These are phyloP conservation scores for Chiloscyllium plagiosum DNA, from an alignment of 2,113 vertebrate genomes.

Conservation along the genomic window DNA sequence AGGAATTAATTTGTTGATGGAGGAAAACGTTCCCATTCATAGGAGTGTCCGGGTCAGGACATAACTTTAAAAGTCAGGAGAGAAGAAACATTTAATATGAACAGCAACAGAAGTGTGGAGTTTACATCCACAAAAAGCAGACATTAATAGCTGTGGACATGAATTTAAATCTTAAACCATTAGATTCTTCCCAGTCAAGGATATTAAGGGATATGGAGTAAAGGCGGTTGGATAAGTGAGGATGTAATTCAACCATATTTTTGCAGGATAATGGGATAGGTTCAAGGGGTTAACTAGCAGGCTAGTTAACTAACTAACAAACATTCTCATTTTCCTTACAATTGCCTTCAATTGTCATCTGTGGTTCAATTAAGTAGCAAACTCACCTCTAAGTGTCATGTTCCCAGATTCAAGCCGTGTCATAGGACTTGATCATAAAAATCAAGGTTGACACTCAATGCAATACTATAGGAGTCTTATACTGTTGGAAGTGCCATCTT, in stretches of 20 bases:
- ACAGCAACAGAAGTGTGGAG: neutral
- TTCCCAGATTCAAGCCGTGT: neutral
- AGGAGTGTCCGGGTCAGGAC: neutral
- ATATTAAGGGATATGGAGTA: neutral
- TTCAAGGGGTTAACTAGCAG: neutral
- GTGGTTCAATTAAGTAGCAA: neutral
- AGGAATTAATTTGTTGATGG: neutral
- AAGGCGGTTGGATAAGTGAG: neutral
- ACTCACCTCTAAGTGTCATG: neutral
- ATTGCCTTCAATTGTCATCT: neutral
- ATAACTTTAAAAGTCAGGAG: neutral
- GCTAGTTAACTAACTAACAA: no score
- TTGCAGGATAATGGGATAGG: neutral
- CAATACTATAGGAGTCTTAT: neutral
- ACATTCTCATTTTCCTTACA: neutral
- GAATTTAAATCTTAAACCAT: neutral
- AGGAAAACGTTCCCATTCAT: neutral
- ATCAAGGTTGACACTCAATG: neutral
- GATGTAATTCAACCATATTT: neutral
- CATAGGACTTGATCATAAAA: neutral
- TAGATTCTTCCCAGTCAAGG: neutral
- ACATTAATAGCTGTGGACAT: neutral
- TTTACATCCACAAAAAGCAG: neutral
- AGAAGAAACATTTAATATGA: neutral
- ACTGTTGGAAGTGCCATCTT: neutral